Evolutionary conservation across 2,797 vertebrate species (phyloP).

Genomic region (Zenarchopterus dispar): DNA sequence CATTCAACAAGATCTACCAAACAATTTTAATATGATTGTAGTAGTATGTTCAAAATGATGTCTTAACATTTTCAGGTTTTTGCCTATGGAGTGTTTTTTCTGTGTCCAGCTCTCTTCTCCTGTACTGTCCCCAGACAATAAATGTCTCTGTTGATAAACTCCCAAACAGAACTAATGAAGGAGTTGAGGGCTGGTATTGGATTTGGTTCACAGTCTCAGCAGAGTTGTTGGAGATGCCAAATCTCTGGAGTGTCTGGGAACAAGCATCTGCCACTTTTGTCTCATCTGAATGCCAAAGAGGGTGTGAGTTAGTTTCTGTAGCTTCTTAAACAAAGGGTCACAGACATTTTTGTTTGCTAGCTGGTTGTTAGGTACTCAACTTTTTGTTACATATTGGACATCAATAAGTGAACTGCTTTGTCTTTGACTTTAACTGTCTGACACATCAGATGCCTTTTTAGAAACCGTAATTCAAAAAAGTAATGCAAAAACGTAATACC

Average conservation of each 20-base stretch:
- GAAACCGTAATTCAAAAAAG: no score
- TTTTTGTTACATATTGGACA: neutral
- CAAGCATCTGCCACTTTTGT: constrained; percentile 57
- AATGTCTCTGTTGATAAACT: constrained; percentile 43
- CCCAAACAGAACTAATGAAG: constrained; percentile 62
- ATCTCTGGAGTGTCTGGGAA: constrained; percentile 57
- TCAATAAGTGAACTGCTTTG: no score
- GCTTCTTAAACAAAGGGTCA: constrained; percentile 15
- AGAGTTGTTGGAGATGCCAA: constrained; percentile 46
- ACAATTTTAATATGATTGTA: no score
- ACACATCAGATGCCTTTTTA: no score
- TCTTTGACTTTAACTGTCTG: no score
- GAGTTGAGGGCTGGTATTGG: constrained; percentile 46
- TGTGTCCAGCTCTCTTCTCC: neutral
- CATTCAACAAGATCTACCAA: no score
- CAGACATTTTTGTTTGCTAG: neutral
- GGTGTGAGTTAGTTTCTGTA: constrained; percentile 1
- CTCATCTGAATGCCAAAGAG: constrained; percentile 54
- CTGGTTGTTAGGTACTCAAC: constrained; percentile 4
- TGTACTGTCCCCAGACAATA: constrained; percentile 21
- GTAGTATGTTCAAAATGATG: neutral
- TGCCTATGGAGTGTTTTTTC: neutral
- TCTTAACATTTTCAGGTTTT: neutral
- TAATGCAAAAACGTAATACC: no score
- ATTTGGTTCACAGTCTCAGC: constrained; percentile 49